Evolutionary conservation across 1,140 invertebrate species (phyloP), one percentile per base, ranked within the genome.

Genomic region (Charaxes varanes): DNA sequence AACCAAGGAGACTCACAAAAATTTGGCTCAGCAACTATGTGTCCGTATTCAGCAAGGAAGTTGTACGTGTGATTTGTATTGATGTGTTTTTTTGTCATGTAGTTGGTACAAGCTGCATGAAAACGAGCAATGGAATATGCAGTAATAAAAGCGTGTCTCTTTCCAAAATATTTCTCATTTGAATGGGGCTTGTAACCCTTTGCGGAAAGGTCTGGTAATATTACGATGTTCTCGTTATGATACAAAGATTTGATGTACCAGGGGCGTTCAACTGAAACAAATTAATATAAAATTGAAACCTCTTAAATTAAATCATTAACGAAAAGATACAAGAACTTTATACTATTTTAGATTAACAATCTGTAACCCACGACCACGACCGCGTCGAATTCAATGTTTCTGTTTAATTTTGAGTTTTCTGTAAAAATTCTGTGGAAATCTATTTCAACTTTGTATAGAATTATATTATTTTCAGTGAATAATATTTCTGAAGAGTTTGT

Each of bases 21-120:
- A 0, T 45, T 59, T 0, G 62, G 41, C 17, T 82, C 78, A 2
- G 13, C n/a, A 1, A 64, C 27, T 0, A 63, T 4, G 11, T 55
- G 3, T 0, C 14, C 52, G 34, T 65, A 44, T 16, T 67, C 54
- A 4, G 67, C 15, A 1, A 57, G 11, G 19, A 63, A 37, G 19
- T 36, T 51, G 19, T 62, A 66, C 0, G 53, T 41, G 0, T 17
- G 7, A 2, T 28, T 17, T 7, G 24, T 41, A 14, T 32, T 6
- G 4, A 36, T 30, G 6, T 22, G 53, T 21, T 54, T 60, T n/a
- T 49, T 55, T 0, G 65, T 60, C 16, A 59, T 41, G 19, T 65
- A 70, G 47, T 71, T 73, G 4, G 63, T 53, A 21, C 59, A 61
- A 2, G 59, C 48, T 2, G 78, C 74, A 40, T 82, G 78, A 30